Evolutionary conservation across 1,140 invertebrate genomes (phyloP).

Genomic region (Papilio aristodemus): DNA sequence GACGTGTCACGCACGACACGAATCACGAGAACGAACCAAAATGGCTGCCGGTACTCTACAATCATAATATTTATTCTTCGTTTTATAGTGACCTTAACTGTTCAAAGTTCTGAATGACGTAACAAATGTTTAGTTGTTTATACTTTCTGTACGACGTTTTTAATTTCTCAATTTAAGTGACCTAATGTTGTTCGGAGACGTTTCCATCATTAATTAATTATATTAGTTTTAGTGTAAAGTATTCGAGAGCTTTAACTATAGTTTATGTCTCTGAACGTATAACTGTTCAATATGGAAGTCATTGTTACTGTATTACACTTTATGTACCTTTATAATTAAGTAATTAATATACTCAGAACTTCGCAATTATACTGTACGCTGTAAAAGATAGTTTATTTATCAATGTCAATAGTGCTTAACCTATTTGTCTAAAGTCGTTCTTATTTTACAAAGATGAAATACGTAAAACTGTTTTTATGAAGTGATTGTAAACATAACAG

Average conservation of each 20-base stretch:
- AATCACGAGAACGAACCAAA: slow-evolving; percentile 79
- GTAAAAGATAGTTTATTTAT: slow-evolving; percentile 14
- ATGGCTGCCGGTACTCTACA: slow-evolving; percentile 77
- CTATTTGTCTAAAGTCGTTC: background rate
- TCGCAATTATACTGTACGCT: slow-evolving; percentile 15
- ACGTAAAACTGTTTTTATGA: slow-evolving; percentile 43
- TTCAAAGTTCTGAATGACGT: slow-evolving; percentile 80
- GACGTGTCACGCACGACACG: slow-evolving; percentile 76
- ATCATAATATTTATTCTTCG: slow-evolving; percentile 81
- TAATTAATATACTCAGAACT: slow-evolving; percentile 18
- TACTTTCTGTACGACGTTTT: slow-evolving; percentile 59
- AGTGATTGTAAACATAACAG: slow-evolving; percentile 59
- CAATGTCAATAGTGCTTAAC: slow-evolving; percentile 2
- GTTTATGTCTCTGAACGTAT: slow-evolving; percentile 56
- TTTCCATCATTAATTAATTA: slow-evolving; percentile 62
- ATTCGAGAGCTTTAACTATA: slow-evolving; percentile 72
- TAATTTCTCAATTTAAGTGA: slow-evolving; percentile 46
- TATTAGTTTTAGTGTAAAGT: slow-evolving; percentile 57
- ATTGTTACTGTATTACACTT: slow-evolving; percentile 31
- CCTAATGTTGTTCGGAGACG: slow-evolving; percentile 52
- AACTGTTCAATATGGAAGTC: slow-evolving; percentile 41
- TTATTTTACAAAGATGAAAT: slow-evolving; percentile 14
- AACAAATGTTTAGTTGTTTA: slow-evolving; percentile 69
- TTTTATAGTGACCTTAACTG: slow-evolving; percentile 79
- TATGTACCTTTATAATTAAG: slow-evolving; percentile 23